phyloP scores from a whole-genome alignment of 1,140 invertebrate genomes.

The Drosophila lacteicornis region DNA sequence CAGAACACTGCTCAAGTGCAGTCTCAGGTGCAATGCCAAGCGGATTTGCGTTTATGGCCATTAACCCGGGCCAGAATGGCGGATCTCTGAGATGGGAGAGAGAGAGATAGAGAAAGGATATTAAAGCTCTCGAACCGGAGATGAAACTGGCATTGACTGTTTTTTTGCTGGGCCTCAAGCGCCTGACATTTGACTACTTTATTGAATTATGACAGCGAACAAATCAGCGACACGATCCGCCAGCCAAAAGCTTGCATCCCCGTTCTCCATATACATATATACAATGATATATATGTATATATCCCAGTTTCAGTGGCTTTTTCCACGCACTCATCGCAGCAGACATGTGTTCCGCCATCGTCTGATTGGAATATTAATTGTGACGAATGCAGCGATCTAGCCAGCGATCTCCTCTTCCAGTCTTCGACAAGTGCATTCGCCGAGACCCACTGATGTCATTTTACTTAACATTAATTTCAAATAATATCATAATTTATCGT shows the following conservation, averaged over 20 bases:
- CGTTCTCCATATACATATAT: background rate
- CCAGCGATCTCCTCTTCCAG: conserved; percentile 21
- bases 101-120: no score
- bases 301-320: conserved; percentile 3
- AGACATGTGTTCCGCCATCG: conserved; percentile 70
- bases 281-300: background rate
- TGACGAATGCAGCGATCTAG: conserved; percentile 45
- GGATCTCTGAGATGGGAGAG: background rate
- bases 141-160: background rate
- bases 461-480: conserved; percentile 74
- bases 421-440: conserved; percentile 71
- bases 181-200: conserved; percentile 78
- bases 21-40: conserved; percentile 22
- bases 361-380: conserved; percentile 79
- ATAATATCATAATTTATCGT: conserved; percentile 82
- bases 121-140: background rate
- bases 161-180: conserved; percentile 59
- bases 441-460: conserved; percentile 57
- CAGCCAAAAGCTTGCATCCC: background rate
- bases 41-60: conserved; percentile 55
- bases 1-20: conserved; percentile 13
- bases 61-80: conserved; percentile 24
- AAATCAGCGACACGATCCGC: conserved; percentile 77
- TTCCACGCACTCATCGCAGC: conserved; percentile 47
- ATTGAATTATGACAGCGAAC: conserved; percentile 84